Conservation (phyloP, 2,888 invertebrate species). For the Diarsia rubi region DNA sequence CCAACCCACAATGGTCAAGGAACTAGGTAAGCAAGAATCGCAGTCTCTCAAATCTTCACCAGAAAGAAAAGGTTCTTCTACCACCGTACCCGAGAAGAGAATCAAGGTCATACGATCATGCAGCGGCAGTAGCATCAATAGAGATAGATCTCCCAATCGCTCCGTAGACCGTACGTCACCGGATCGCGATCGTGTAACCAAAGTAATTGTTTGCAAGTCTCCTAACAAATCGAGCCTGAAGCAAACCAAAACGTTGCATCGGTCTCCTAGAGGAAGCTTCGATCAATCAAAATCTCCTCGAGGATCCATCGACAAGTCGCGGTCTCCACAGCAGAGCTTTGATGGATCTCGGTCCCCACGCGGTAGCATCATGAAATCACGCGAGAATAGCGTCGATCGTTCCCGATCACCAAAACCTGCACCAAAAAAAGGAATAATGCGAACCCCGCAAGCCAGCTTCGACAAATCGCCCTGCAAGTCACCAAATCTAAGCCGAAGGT, state of each 20-base stretch:
- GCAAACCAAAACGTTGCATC: constrained; percentile 83
- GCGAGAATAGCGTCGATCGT: constrained; percentile 86
- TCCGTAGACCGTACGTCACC: constrained; percentile 79
- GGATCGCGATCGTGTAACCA: constrained; percentile 87
- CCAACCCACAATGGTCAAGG: constrained; percentile 96
- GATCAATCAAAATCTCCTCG: constrained; percentile 88
- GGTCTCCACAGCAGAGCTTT: constrained; percentile 91
- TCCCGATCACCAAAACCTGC: constrained; percentile 87
- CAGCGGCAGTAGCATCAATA: constrained; percentile 88
- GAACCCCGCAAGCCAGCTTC: constrained; percentile 88
- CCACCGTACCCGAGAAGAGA: constrained; percentile 80
- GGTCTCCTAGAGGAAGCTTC: constrained; percentile 91
- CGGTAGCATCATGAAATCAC: constrained; percentile 88
- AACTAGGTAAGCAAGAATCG: constrained; percentile 95
- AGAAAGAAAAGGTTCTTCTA: constrained; percentile 77
- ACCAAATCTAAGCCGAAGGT: constrained; percentile 85
- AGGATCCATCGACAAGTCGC: constrained; percentile 90
- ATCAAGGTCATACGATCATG: constrained; percentile 90
- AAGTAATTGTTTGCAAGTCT: constrained; percentile 89
- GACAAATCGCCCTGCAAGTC: constrained; percentile 88
- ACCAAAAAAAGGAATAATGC: constrained; percentile 89
- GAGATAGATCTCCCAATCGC: constrained; percentile 86
- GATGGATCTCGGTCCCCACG: constrained; percentile 88
- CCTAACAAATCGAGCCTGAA: constrained; percentile 88
- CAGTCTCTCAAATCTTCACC: constrained; percentile 90